Evolutionary conservation across 2,113 vertebrate genomes (phyloP).

Genomic region (Gnathonemus longibarbis): DNA sequence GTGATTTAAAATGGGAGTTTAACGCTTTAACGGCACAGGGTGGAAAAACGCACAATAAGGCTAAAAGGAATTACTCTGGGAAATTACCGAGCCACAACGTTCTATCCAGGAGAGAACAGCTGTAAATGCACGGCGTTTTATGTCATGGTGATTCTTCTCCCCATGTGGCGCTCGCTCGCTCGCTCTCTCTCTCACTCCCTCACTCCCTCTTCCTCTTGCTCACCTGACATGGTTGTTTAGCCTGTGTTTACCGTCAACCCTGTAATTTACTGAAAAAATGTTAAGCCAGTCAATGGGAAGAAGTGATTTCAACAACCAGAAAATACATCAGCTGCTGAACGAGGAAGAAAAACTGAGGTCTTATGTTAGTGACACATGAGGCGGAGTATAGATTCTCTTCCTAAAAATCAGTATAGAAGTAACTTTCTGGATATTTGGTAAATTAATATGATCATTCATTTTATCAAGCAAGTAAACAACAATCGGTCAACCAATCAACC

Average conservation of each 20-base stretch:
- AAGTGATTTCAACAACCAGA: slow-evolving; percentile 32
- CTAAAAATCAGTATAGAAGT: not conserved
- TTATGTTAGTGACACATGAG: not conserved
- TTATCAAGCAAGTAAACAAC: not conserved
- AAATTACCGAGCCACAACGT: slow-evolving; percentile 28
- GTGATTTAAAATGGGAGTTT: slow-evolving; percentile 38
- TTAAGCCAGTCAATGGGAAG: slow-evolving; percentile 25
- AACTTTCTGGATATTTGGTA: not conserved
- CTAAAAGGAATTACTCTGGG: slow-evolving; percentile 38
- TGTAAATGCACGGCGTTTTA: not conserved
- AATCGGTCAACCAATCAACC: not conserved
- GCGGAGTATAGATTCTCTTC: not conserved
- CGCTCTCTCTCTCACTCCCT: not conserved
- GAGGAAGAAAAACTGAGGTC: not conserved
- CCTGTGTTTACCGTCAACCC: not conserved
- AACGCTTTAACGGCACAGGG: slow-evolving; percentile 24
- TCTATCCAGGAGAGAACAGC: slow-evolving; percentile 20
- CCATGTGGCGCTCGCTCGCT: not conserved
- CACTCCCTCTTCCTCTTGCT: not conserved
- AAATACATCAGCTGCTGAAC: not conserved
- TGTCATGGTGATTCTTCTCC: not conserved
- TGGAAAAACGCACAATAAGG: slow-evolving; percentile 14
- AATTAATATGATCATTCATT: not conserved
- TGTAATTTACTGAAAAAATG: not conserved
- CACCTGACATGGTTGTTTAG: not conserved